These are phyloP conservation scores for Balaenoptera acutorostrata DNA, from an alignment of 2,113 vertebrate genomes.

Conservation along the genomic window DNA sequence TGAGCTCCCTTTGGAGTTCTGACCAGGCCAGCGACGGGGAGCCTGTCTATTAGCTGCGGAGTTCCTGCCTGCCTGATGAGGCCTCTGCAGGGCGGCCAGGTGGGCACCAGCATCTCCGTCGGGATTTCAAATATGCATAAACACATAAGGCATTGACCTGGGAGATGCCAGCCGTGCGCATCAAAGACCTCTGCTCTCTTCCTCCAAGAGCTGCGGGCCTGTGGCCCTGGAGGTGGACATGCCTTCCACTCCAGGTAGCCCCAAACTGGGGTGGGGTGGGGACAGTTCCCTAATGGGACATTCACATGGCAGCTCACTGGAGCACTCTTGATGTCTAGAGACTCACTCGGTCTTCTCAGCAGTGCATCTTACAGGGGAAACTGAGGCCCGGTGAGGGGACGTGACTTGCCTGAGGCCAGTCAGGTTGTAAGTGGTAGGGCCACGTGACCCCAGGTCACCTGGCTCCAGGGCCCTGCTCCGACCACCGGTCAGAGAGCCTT, in stretches of 20 bases:
- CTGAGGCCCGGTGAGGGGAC: neutral
- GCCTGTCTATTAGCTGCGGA: accelerated
- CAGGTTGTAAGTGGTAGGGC: no score
- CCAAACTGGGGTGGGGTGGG: accelerated
- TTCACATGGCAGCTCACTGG: accelerated
- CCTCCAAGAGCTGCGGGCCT: accelerated
- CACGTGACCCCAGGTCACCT: accelerated
- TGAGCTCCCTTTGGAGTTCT: neutral
- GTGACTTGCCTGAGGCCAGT: neutral
- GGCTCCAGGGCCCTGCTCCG: accelerated
- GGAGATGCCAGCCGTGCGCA: accelerated
- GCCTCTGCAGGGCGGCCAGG: neutral
- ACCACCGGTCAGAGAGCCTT: accelerated
- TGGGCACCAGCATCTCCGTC: neutral
- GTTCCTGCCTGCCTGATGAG: accelerated
- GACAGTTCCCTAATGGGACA: accelerated
- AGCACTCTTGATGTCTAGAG: accelerated
- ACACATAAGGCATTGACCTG: accelerated
- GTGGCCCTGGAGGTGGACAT: accelerated
- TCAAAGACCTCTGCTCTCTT: no score
- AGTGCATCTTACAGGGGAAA: neutral
- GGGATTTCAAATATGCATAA: neutral
- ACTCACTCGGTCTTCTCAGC: neutral
- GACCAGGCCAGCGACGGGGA: neutral
- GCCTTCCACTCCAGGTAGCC: accelerated